phyloP scores from a whole-genome alignment of 2,888 invertebrate species.

The Caenorhabditis wallacei region DNA sequence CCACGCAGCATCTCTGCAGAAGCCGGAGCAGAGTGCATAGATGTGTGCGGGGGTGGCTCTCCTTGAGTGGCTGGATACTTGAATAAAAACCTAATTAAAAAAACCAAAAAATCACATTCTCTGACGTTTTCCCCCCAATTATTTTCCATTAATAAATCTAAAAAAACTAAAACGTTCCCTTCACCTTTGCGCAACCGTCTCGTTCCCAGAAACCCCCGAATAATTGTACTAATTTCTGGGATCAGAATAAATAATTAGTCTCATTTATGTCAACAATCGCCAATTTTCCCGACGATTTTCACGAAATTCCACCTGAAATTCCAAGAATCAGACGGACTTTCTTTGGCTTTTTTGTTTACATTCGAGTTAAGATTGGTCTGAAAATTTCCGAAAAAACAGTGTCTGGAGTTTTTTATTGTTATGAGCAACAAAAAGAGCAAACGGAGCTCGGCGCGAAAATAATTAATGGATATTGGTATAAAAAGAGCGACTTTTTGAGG shows the following conservation, averaged over 20 bases:
- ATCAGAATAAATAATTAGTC: slow-evolving; percentile 12
- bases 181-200: not conserved
- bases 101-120: too few relatives aligned
- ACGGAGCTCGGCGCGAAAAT: not conserved
- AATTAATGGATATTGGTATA: not conserved
- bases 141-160: too few relatives aligned
- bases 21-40: too few relatives aligned
- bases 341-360: not conserved
- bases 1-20: too few relatives aligned
- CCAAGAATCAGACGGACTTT: slow-evolving; percentile 7
- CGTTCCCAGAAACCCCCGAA: not conserved
- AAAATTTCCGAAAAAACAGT: not conserved
- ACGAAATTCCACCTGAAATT: slow-evolving; percentile 1
- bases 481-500: not conserved
- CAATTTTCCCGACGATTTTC: not conserved
- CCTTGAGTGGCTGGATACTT: too few relatives aligned
- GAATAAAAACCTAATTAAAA: too few relatives aligned
- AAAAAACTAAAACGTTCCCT: slow-evolving; percentile 1
- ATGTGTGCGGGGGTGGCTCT: too few relatives aligned
- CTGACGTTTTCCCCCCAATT: too few relatives aligned
- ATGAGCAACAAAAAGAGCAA: slow-evolving; percentile 1
- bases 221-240: not conserved
- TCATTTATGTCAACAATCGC: not conserved
- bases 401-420: not conserved
- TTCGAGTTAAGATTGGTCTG: not conserved